Evolutionary conservation across 1,140 invertebrate species (phyloP).

Genomic region (Lanistes nyassanus): DNA sequence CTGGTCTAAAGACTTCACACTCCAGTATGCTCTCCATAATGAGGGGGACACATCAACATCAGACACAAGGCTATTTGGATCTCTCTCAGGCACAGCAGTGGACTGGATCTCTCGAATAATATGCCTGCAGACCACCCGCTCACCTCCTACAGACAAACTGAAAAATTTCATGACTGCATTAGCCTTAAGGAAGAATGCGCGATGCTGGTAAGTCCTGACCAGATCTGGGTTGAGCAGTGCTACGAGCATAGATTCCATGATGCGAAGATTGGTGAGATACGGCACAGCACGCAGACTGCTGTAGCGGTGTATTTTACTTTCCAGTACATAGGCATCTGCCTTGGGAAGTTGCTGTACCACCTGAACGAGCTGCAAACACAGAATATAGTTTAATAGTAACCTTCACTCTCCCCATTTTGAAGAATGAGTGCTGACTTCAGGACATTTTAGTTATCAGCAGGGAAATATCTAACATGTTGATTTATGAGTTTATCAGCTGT

Average conservation of each 20-base stretch:
- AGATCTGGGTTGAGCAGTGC: conserved; percentile 34
- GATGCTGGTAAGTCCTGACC: conserved; percentile 13
- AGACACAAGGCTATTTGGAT: neutral
- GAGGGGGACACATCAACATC: conserved; percentile 12
- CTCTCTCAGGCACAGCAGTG: neutral
- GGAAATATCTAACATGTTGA: too few species aligned
- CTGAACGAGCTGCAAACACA: conserved; percentile 29
- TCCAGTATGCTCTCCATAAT: conserved; percentile 18
- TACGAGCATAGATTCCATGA: conserved; percentile 38
- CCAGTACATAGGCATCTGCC: conserved; percentile 36
- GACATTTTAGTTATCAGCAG: too few species aligned
- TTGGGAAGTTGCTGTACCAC: conserved; percentile 28
- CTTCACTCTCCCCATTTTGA: too few species aligned
- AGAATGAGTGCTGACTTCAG: too few species aligned
- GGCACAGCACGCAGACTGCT: conserved; percentile 36
- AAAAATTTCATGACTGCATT: conserved; percentile 32
- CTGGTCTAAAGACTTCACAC: conserved; percentile 25
- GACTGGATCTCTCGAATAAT: conserved; percentile 32
- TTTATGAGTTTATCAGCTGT: neutral
- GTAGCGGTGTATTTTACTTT: conserved; percentile 32
- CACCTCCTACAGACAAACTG: conserved; percentile 36
- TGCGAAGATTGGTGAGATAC: conserved; percentile 27
- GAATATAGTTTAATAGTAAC: too few species aligned
- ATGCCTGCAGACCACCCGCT: conserved; percentile 40
- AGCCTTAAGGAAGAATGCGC: conserved; percentile 30